Percentiles rank a stretch among this genome's conserved stretches.
phyloP scores from a whole-genome alignment of 1,140 invertebrate genomes.

The Yoshiicerus persimilis region DNA sequence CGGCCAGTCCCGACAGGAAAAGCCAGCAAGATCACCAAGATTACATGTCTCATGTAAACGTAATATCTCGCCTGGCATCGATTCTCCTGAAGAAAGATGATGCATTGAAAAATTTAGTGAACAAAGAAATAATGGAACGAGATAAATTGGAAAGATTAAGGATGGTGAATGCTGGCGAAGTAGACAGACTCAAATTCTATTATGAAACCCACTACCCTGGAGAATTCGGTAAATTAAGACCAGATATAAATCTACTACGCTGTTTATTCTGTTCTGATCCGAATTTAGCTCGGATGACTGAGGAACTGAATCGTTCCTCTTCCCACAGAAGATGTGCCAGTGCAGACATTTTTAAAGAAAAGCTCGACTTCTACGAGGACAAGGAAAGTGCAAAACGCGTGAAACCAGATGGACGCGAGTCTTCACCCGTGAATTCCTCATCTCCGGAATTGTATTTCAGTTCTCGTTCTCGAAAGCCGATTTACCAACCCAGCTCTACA shows the following conservation, averaged over 20 bases:
- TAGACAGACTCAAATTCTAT: slow-evolving; percentile 44
- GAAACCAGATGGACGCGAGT: slow-evolving; percentile 51
- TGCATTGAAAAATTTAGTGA: slow-evolving; percentile 33
- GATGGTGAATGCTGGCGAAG: slow-evolving; percentile 38
- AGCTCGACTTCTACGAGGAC: slow-evolving; percentile 63
- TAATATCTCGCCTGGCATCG: slow-evolving; percentile 78
- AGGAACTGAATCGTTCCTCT: slow-evolving; percentile 21
- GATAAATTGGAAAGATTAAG: slow-evolving; percentile 43
- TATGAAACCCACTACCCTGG: slow-evolving; percentile 36
- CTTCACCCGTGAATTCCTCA: slow-evolving; percentile 42
- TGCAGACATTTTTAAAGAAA: slow-evolving; percentile 67
- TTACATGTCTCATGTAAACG: slow-evolving; percentile 82
- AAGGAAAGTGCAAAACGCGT: slow-evolving; percentile 49
- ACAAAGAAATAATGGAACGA: slow-evolving; percentile 37
- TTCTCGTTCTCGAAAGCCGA: slow-evolving; percentile 45
- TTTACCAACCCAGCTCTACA: slow-evolving; percentile 47
- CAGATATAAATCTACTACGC: slow-evolving; percentile 41
- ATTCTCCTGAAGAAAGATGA: slow-evolving; percentile 57
- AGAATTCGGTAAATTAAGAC: slow-evolving; percentile 7
- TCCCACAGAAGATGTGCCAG: slow-evolving; percentile 61
- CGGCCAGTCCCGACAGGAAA: slow-evolving; percentile 29
- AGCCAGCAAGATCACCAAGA: slow-evolving; percentile 61
- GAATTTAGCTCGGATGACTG: slow-evolving; percentile 42
- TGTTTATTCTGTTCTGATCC: slow-evolving; percentile 47
- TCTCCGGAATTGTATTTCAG: slow-evolving; percentile 37